Conservation (phyloP, 2,797 vertebrate genomes). For the Sebastiscus albofasciatus region DNA sequence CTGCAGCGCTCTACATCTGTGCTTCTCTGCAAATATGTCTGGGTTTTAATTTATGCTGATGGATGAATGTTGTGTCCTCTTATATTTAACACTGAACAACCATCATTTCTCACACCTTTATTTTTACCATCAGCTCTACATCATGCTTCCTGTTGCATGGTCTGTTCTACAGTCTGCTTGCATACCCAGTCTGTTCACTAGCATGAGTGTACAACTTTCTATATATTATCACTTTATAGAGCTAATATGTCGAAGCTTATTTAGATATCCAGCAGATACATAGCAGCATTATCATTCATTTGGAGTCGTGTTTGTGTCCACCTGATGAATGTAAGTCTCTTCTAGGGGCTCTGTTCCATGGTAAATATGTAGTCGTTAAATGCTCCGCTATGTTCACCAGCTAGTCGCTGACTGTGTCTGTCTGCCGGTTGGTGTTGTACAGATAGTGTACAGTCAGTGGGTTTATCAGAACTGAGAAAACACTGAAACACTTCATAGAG, state of each 20-base stretch:
- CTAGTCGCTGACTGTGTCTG: neutral
- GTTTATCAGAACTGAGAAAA: slow-evolving; percentile 13
- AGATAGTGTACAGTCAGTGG: neutral
- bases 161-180: neutral
- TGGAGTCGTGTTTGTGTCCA: neutral
- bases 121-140: neutral
- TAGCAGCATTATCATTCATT: neutral
- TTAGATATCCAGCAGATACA: neutral
- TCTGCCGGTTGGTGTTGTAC: neutral
- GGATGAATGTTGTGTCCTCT: neutral
- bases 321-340: neutral
- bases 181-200: neutral
- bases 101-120: slow-evolving; percentile 4
- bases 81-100: neutral
- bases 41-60: neutral
- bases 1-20: neutral
- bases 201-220: neutral
- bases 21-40: too few relatives aligned
- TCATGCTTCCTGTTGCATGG: neutral
- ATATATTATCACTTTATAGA: slow-evolving; percentile 7
- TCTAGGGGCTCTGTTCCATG: neutral
- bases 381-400: neutral
- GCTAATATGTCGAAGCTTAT: neutral
- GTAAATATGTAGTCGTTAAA: neutral
- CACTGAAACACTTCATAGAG: neutral